Evolutionary conservation across 2,113 vertebrate genomes (phyloP), one percentile per base, ranked within the genome.

Genomic region (Spilogale gracilis): DNA sequence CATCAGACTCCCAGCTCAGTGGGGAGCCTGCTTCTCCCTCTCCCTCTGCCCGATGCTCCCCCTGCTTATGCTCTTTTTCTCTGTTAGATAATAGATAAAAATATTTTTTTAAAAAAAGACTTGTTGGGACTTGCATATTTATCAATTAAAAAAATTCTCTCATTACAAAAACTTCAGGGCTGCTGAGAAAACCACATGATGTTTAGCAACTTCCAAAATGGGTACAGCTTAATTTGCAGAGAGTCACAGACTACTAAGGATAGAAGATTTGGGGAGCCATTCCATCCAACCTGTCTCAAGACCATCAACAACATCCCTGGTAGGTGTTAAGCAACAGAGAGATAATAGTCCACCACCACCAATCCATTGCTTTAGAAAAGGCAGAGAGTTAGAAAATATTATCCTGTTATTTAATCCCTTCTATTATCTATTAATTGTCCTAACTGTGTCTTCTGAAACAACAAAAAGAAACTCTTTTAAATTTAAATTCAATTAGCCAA

Each of bases 141-240:
- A 54, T 71, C 54, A 81, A 50, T 84, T n/a, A 30, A 92, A 92
- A 89, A 67, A 43, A 48, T 2, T 11, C 4, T 81, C 50, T 88
- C 20, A 88, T 45, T 38, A 45, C 58, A 69, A 92, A 94, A 71
- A 61, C 18, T 67, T 50, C 12, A 86, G 20, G 71, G 58, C 8
- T 0, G 14, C 45, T 30, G 25, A 69, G 91, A 87, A 90, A 90
- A 2, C 23, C 61, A 96, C 20, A 71, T 89, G 20, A 54, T 48
- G 2, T 43, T 93, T 23, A 93, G 48, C 5, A 93, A 32, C 50
- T 94, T 93, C 30, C 76, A 81, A 91, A 65, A 94, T 65, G 18
- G 21, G 13, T 6, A 76, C 8, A 92, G 9, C 8, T 82, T 79
- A 61, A 38, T 9, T 71, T 58, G 23, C 12, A 80, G 12, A 58